Evolutionary conservation across 1,140 invertebrate genomes (phyloP), one percentile per base, ranked within the genome.

Genomic region (Bombus pyrosoma): DNA sequence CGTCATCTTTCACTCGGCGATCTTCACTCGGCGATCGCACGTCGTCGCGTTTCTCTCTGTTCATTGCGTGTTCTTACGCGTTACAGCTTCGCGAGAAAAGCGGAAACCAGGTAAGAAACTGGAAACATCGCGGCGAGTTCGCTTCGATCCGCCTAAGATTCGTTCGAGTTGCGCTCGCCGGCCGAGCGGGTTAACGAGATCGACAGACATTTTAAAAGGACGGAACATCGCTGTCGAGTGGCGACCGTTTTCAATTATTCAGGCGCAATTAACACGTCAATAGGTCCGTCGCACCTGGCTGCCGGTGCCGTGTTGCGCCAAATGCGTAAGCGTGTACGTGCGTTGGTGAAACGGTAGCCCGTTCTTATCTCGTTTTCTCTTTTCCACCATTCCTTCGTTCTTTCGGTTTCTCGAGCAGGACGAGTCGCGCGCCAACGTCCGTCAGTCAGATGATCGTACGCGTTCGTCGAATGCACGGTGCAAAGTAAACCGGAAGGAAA

Each of bases 241-340:
- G 84, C 87, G 87, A 77, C 79, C 72, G 81, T 89, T 87, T 92
- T 94, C 90, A 93, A 94, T 94, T 94, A 94, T 94, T 94, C 93
- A 94, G 89, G 89, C 91, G 93, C 93, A 94, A 94, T 94, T 94
- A 94, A 94, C 93, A 91, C 93, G 93, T 94, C 93, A 94, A 93
- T 94, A 93, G 93, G 90, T 91, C 91, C 92, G 89, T 90, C 91
- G 93, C 92, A 93, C 90, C 93, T 93, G 92, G 91, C 92, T 93
- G 89, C 92, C 89, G 83, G 74, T 43, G 79, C 85, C 91, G 90
- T 93, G 92, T 93, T 93, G 86, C 88, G 86, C 85, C 89, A 88
- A 93, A 91, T 92, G 87, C 89, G 86, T 91, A 86, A 79, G 80
- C 59, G 59, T 28, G 28, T 62, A 12, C 47, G 57, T 28, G 28